phyloP scores from a whole-genome alignment of 2,888 invertebrate species.

The Plebejus melissa region DNA sequence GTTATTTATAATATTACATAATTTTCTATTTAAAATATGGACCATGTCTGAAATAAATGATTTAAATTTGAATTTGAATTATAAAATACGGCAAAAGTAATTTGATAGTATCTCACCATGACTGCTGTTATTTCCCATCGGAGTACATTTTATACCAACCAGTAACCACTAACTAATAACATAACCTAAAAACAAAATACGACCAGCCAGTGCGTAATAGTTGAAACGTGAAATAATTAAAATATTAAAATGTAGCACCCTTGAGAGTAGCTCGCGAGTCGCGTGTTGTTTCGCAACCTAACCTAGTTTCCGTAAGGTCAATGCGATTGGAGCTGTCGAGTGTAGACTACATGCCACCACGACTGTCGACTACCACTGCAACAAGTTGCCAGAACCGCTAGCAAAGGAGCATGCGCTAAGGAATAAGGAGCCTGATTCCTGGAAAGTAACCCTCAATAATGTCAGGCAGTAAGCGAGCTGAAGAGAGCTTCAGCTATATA shows the following conservation, averaged over 20 bases:
- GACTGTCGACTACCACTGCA: background rate
- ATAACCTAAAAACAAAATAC: background rate
- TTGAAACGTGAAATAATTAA: background rate
- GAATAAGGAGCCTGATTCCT: too few relatives aligned
- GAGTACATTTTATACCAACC: background rate
- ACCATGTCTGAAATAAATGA: too few relatives aligned
- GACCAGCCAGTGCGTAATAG: background rate
- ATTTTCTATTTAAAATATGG: too few relatives aligned
- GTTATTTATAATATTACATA: too few relatives aligned
- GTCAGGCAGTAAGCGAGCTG: too few relatives aligned
- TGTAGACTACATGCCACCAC: background rate
- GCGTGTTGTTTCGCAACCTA: conserved; percentile 9
- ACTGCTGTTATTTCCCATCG: too few relatives aligned
- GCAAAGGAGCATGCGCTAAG: background rate
- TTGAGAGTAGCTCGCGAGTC: background rate
- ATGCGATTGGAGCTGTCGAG: background rate
- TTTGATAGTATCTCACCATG: too few relatives aligned
- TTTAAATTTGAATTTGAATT: too few relatives aligned
- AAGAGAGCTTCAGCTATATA: too few relatives aligned
- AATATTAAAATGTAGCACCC: conserved; percentile 16
- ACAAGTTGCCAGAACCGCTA: background rate
- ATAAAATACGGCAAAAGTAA: too few relatives aligned
- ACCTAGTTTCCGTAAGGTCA: conserved; percentile 21
- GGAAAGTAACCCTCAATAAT: too few relatives aligned
- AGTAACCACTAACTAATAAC: background rate